Percentiles rank a stretch among this genome's conserved stretches.
Evolutionary conservation across 2,888 invertebrate species (phyloP).

Genomic region (Cheilosia variabilis): DNA sequence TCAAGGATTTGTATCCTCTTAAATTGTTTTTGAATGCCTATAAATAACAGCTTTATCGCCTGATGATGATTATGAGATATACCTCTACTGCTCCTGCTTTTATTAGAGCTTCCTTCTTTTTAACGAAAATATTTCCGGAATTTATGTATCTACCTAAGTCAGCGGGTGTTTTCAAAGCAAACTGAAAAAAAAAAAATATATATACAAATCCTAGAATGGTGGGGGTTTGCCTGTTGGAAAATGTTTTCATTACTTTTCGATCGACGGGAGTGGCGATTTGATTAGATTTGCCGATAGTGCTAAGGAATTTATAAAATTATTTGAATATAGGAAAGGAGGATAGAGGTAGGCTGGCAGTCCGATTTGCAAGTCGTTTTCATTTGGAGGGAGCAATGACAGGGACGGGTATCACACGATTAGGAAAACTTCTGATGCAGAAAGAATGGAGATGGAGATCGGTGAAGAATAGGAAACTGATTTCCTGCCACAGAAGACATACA

Average conservation of each 20-base stretch:
- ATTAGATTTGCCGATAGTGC: neutral
- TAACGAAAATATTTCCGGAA: constrained; percentile 59
- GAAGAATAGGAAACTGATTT: no score
- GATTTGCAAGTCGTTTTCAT: no score
- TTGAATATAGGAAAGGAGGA: neutral
- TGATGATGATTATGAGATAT: constrained; percentile 67
- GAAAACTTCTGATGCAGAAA: no score
- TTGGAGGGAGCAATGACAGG: no score
- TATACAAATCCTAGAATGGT: neutral
- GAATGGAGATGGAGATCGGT: no score
- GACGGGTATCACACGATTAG: no score
- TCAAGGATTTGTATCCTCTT: constrained; percentile 71
- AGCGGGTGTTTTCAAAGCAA: constrained; percentile 24
- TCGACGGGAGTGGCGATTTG: neutral
- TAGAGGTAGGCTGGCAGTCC: no score
- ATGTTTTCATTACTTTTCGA: constrained; percentile 36
- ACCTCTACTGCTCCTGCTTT: constrained; percentile 21
- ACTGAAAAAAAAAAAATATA: neutral
- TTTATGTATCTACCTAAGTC: constrained; percentile 31
- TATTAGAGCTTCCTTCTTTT: constrained; percentile 52
- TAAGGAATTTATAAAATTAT: neutral
- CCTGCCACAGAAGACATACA: no score
- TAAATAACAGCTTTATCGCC: constrained; percentile 71
- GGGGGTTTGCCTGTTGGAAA: neutral
- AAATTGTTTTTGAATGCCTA: constrained; percentile 72